Conservation (phyloP, 2,113 vertebrate genomes). For the Phocoena sinus region DNA sequence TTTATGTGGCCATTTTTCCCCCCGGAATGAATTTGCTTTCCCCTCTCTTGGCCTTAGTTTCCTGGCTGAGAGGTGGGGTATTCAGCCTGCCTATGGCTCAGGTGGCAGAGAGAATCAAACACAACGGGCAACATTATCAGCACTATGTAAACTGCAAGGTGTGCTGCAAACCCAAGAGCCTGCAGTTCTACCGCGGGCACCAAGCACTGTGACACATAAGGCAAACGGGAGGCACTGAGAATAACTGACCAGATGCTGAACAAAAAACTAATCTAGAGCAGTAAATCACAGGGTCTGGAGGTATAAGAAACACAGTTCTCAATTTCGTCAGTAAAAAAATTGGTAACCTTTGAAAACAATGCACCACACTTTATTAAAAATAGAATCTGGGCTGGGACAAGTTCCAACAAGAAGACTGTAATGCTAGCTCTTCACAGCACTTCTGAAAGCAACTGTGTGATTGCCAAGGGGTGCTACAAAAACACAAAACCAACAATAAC, state of each 20-base stretch:
- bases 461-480: background rate
- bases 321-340: slow-evolving; percentile 3
- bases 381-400: slow-evolving; percentile 61
- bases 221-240: background rate
- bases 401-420: slow-evolving; percentile 52
- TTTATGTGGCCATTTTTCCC: background rate
- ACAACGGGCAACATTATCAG: background rate
- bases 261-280: background rate
- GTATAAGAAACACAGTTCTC: background rate
- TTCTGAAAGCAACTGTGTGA: slow-evolving; percentile 32
- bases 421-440: slow-evolving; percentile 55
- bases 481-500: slow-evolving; percentile 34
- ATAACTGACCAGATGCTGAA: slow-evolving; percentile 23
- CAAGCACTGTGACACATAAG: background rate
- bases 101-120: background rate
- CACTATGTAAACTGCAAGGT: background rate
- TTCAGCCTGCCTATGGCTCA: background rate
- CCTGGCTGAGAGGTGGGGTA: background rate
- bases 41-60: background rate
- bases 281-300: slow-evolving; percentile 4
- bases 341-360: slow-evolving; percentile 55
- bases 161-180: background rate
- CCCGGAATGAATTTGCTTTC: background rate
- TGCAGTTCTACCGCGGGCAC: rapidly evolving
- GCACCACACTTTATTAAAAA: slow-evolving; percentile 60